Conservation (phyloP, 2,797 vertebrate genomes). For the Chloroceryle inda region DNA sequence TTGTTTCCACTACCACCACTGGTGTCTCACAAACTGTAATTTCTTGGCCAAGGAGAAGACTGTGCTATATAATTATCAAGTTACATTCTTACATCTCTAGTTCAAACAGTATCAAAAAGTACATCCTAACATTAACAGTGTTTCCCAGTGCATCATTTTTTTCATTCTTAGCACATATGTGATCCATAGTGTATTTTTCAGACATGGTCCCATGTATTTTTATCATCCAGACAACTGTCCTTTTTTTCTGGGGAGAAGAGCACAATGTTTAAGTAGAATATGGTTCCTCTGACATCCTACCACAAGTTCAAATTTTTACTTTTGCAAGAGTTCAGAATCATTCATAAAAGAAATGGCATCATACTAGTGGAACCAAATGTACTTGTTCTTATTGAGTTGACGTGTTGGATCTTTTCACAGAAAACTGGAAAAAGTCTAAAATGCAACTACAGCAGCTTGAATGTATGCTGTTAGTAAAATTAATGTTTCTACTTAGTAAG, state of each 20-base stretch:
- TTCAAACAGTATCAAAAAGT: background rate
- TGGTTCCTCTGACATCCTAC: background rate
- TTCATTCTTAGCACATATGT: background rate
- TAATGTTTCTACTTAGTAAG: background rate
- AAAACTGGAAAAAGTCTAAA: background rate
- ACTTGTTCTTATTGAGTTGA: accelerated
- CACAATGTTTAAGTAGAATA: background rate
- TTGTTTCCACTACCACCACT: background rate
- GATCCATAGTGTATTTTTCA: background rate
- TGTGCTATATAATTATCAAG: background rate
- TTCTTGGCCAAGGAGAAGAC: background rate
- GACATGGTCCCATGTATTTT: background rate
- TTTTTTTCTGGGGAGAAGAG: background rate
- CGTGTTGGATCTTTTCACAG: background rate
- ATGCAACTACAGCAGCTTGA: background rate
- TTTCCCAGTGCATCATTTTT: background rate
- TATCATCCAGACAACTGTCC: background rate
- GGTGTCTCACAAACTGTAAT: slow-evolving; percentile 7
- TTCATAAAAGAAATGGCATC: background rate
- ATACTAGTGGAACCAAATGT: background rate
- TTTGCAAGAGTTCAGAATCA: background rate
- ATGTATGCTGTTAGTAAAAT: background rate
- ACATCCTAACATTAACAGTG: background rate
- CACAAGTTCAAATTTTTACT: background rate
- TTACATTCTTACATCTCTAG: background rate